Percentiles rank a stretch among this genome's conserved stretches.
phyloP scores from a whole-genome alignment of 2,888 invertebrate genomes.

The Hypomecis atomaria region DNA sequence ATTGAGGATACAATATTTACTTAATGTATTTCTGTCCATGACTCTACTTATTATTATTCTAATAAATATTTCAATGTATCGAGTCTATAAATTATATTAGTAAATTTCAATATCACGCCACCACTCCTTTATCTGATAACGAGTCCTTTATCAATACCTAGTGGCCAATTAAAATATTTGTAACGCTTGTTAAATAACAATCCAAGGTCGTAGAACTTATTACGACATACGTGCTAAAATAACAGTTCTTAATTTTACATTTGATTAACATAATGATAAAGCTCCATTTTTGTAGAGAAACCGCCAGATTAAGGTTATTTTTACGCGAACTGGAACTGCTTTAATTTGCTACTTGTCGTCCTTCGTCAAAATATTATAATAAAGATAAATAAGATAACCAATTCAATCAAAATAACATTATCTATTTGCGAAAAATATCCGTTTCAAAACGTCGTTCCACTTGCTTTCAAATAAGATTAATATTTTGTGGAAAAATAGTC shows the following conservation, averaged over 20 bases:
- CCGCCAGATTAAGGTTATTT: not conserved
- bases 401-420: too few relatives aligned
- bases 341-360: not conserved
- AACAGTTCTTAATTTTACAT: not conserved
- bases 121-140: constrained; percentile 31
- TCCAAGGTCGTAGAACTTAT: constrained; percentile 17
- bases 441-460: too few relatives aligned
- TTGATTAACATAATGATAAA: constrained; percentile 2
- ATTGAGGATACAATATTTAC: too few relatives aligned
- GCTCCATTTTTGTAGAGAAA: not conserved
- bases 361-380: constrained; percentile 1
- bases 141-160: constrained; percentile 20
- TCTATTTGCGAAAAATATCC: too few relatives aligned
- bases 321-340: not conserved
- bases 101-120: constrained; percentile 20
- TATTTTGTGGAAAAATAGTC: too few relatives aligned
- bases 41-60: too few relatives aligned
- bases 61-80: not conserved
- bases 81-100: constrained; percentile 4
- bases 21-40: too few relatives aligned
- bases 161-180: constrained; percentile 19
- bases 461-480: too few relatives aligned
- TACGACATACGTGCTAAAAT: not conserved
- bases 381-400: not conserved
- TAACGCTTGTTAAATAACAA: constrained; percentile 1